Conservation (phyloP, 2,888 invertebrate genomes). For the Biston betularia region DNA sequence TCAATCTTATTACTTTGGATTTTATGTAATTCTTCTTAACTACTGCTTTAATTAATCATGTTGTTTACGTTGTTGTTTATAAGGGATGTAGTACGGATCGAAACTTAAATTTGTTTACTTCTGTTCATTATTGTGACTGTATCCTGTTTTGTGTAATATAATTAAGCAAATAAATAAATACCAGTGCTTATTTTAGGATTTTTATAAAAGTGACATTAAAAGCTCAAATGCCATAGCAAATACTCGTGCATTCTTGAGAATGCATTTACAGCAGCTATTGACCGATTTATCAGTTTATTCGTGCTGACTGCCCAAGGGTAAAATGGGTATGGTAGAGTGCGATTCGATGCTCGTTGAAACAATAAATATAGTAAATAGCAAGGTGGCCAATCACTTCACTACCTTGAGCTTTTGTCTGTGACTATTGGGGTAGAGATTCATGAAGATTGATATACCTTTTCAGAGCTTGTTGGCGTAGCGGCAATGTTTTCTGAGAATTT, state of each 20-base stretch:
- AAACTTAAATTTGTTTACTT: too few species aligned
- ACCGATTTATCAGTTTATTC: constrained; percentile 22
- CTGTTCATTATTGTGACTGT: too few species aligned
- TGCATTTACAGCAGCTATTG: constrained; percentile 23
- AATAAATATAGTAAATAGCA: constrained; percentile 12
- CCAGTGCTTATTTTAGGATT: not conserved
- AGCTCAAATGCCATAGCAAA: not conserved
- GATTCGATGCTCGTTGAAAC: not conserved
- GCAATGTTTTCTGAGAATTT: constrained; percentile 8
- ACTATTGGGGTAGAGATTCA: constrained; percentile 10
- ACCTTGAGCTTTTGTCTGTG: constrained; percentile 13
- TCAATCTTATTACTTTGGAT: too few species aligned
- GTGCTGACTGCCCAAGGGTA: constrained; percentile 17
- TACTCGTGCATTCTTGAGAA: constrained; percentile 22
- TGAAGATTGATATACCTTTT: constrained; percentile 15
- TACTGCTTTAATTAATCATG: too few species aligned
- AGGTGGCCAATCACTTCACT: constrained; percentile 13
- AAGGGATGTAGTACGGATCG: too few species aligned
- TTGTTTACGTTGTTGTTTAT: too few species aligned
- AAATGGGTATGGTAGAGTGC: constrained; percentile 16
- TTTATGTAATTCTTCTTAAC: too few species aligned
- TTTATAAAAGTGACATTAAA: not conserved
- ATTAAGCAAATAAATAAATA: too few species aligned
- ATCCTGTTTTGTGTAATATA: too few species aligned
- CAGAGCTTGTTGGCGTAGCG: not conserved